These are phyloP conservation scores for Stenodema calcarata DNA, from an alignment of 2,888 invertebrate species.

Conservation along the genomic window DNA sequence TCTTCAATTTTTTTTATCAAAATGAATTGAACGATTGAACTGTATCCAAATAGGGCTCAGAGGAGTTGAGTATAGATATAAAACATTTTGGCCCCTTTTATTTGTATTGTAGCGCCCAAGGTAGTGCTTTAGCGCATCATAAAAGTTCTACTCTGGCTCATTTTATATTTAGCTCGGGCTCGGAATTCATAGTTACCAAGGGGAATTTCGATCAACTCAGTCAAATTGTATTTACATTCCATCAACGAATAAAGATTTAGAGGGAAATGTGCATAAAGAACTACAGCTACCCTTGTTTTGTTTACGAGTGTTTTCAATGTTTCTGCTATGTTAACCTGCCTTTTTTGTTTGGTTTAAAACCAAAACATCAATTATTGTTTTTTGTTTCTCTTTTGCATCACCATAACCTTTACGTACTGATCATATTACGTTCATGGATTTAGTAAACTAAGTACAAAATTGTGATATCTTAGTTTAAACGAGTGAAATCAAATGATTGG, in stretches of 20 bases:
- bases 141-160: too few species aligned
- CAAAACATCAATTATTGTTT: background rate
- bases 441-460: slow-evolving; percentile 19
- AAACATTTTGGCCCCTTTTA: too few species aligned
- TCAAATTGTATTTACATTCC: background rate
- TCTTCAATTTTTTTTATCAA: too few species aligned
- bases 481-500: background rate
- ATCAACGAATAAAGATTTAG: background rate
- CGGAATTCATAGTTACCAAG: background rate
- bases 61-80: too few species aligned
- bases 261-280: too few species aligned
- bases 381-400: too few species aligned
- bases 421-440: background rate
- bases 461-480: slow-evolving; percentile 17
- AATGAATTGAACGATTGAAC: too few species aligned
- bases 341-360: background rate
- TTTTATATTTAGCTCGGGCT: too few species aligned
- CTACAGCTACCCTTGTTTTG: too few species aligned
- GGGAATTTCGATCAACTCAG: background rate
- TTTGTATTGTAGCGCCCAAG: too few species aligned
- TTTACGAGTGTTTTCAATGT: background rate
- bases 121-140: too few species aligned
- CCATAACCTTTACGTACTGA: background rate
- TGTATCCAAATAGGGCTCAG: too few species aligned
- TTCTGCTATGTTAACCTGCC: background rate